Evolutionary conservation across 2,113 vertebrate genomes (phyloP), one percentile per base, ranked within the genome.

Genomic region (Pseudolaguvia tuberculata): DNA sequence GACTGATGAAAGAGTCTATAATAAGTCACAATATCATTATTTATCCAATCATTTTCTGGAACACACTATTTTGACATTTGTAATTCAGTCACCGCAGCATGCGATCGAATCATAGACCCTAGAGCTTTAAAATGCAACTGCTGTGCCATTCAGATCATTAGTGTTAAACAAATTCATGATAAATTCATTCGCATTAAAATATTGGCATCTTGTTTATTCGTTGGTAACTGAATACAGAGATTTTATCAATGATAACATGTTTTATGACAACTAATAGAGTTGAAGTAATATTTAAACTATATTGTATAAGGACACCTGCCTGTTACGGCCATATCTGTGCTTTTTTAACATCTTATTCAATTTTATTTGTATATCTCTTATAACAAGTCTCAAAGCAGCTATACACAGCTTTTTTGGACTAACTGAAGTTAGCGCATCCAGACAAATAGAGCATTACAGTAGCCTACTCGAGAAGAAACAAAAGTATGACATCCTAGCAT

Each of bases 11-110:
- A 62, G 12, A 5, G 15, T 21, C 18, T 61, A 39, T 62, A 39
- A 62, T 39, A n/a, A n/a, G 61, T 66, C 42, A 66, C 62, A 47
- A 25, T 25, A 21, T 47, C 42, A 66, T 25, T 47, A 47, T 48
- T 66, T 23, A 10, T 7, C 9, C 39, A 25, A 66, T 25, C 42
- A 47, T 47, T 42, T 17, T 10, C 62, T 25, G 14, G 0, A 15
- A 47, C n/a, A 21, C 3, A 20, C 35, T 15, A 8, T 45, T 42
- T 45, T 45, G 20, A 29, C 13, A 31, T 61, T 39, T 15, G 4
- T 47, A 17, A 21, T 47, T 25, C 39, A 47, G 39, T 15, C 25
- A 23, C 42, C 1, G 14, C 21, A 48, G 62, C 42, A 5, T 20
- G 25, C 21, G 62, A 48, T 66, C 42, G 10, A 66, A 66, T 17